Base-by-base conservation (phyloP, 2,888 invertebrate species). In the Drosophila sordidapex region DNA sequence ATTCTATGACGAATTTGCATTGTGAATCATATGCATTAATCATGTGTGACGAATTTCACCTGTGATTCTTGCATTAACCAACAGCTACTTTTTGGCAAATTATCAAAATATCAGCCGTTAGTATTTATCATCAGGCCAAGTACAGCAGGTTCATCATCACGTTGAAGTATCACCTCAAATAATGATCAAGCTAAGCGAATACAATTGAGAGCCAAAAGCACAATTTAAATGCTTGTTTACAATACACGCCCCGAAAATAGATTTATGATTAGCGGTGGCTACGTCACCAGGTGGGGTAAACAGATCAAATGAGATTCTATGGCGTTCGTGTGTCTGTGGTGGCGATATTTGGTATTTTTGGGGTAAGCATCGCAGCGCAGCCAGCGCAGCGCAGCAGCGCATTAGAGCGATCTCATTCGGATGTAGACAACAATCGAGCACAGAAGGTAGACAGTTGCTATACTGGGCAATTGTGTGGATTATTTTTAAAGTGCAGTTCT, bases 231-330 rank as follows among this genome's bases (percentile, higher is more conserved):
- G 76, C 66, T 57, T 76, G 85, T 82, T 82, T 83, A 84, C 82
- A 83, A 74, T 87, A 72, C 68, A 59, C 57, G 59, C 40, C 46
- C 72, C 80, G 53, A 75, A 89, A 89, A 89, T 89, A 89, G 90
- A 80, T 78, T 70, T 61, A 79, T 89, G 88, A 89, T 89, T 90
- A 81, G 79, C 81, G 79, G 68, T 70, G 71, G 73, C 74, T 81
- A 90, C 90, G 85, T 90, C 90, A 89, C 90, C 89, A 85, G 89
- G 87, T 83, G 87, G 79, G 76, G 76, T 67, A 71, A 70, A 69
- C 69, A 67, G 57, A 59, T 54, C 49, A 31, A 31, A 46, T 61
- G 10, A 73, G 61, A 74, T 70, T 68, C 67, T 63, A 59, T 31
- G 88, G 74, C 77, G 76, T 74, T 74, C 61, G 72, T 83, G 75